Percentiles rank a stretch among this genome's conserved stretches.
phyloP scores from a whole-genome alignment of 1,140 invertebrate genomes.

The Nomia melanderi region DNA sequence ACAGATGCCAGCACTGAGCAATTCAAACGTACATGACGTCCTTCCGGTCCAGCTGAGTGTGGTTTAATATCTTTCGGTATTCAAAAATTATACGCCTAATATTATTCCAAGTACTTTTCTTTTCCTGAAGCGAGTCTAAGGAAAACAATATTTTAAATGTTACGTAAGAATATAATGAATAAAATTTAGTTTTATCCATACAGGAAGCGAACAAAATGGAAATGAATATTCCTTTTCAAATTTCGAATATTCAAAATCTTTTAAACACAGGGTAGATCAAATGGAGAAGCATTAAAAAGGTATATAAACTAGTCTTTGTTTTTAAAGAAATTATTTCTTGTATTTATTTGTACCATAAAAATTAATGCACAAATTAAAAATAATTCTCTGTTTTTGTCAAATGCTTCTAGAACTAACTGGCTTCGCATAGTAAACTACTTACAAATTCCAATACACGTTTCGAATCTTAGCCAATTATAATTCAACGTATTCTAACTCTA shows the following conservation, averaged over 20 bases:
- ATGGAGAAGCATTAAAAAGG: no score
- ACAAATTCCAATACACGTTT: no score
- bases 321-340: no score
- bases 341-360: no score
- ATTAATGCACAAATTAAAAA: no score
- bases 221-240: neutral
- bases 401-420: no score
- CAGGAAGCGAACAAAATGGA: neutral
- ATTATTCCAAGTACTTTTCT: neutral
- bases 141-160: neutral
- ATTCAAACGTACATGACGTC: slow-evolving; percentile 48
- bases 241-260: neutral
- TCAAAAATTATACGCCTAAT: slow-evolving; percentile 1
- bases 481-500: neutral
- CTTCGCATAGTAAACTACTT: no score
- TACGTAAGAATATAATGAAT: neutral
- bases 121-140: neutral
- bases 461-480: neutral
- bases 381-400: no score
- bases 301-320: no score
- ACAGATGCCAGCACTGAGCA: slow-evolving; percentile 33
- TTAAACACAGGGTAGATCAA: neutral
- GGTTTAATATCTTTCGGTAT: neutral
- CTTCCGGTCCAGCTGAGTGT: slow-evolving; percentile 49
- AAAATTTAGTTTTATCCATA: neutral